phyloP scores from a whole-genome alignment of 2,113 vertebrate species.

The Arenaria interpres region DNA sequence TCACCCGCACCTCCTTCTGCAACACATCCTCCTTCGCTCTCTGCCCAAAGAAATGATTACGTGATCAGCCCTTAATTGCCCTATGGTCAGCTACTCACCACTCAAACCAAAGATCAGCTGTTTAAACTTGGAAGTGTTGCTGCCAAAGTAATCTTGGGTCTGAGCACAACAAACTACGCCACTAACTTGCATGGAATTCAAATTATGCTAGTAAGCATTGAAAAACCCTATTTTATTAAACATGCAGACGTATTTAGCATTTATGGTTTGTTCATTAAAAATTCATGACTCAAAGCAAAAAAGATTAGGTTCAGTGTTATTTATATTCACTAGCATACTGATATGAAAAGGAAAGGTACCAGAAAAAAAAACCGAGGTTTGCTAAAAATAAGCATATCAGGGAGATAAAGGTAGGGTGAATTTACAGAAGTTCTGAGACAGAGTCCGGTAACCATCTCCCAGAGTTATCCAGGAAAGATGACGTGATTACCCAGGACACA shows the following conservation, averaged over 20 bases:
- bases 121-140: not conserved
- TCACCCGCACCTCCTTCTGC: slow-evolving; percentile 97
- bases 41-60: slow-evolving; percentile 62
- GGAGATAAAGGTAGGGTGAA: not conserved
- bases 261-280: not conserved
- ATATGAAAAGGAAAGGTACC: not conserved
- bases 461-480: not conserved
- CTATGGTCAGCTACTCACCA: not conserved
- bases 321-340: not conserved
- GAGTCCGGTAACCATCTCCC: not conserved
- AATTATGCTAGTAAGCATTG: not conserved
- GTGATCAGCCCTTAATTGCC: not conserved
- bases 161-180: not conserved
- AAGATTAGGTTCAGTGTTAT: not conserved
- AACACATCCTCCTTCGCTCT: slow-evolving; percentile 96
- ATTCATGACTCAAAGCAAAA: not conserved
- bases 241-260: not conserved
- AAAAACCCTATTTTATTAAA: not conserved
- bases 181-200: not conserved
- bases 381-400: not conserved
- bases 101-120: not conserved
- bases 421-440: not conserved
- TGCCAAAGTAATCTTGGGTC: not conserved
- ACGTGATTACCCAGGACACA: rapidly evolving
- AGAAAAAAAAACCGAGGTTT: not conserved